These are phyloP conservation scores for Flabesymbios commensalis DNA, from an alignment of 2,888 invertebrate genomes.

Conservation along the genomic window DNA sequence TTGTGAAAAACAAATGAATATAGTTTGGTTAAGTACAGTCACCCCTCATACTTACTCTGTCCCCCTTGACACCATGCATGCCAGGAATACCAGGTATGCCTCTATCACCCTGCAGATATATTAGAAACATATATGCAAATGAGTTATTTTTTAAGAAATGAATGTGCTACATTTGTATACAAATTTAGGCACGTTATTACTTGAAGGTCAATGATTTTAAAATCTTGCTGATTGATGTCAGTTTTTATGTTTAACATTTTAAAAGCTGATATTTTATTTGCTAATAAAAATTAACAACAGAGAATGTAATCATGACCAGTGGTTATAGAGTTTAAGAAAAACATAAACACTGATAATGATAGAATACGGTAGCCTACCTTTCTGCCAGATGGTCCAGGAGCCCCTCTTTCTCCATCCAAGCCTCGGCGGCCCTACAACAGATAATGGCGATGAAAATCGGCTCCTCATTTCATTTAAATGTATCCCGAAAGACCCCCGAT, in stretches of 20 bases:
- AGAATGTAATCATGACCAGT: neutral
- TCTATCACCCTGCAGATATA: conserved; percentile 69
- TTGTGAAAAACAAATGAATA: neutral
- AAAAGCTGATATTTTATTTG: too few species aligned
- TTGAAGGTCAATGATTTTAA: too few species aligned
- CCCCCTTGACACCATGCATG: conserved; percentile 51
- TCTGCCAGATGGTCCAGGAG: conserved; percentile 24
- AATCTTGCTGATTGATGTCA: too few species aligned
- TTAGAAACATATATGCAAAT: too few species aligned
- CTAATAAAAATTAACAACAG: conserved; percentile 2
- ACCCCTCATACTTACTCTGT: conserved; percentile 68
- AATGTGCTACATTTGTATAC: too few species aligned
- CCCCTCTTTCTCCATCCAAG: conserved; percentile 18
- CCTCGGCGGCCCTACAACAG: conserved; percentile 22
- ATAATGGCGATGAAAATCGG: neutral
- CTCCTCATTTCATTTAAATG: neutral
- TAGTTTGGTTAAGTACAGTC: too few species aligned
- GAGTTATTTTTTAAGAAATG: too few species aligned
- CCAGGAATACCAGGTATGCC: conserved; percentile 78
- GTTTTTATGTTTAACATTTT: too few species aligned
- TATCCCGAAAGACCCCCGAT: neutral
- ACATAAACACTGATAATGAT: neutral
- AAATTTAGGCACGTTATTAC: too few species aligned
- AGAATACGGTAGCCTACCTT: conserved; percentile 23
- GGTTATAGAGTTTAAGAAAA: neutral